phyloP scores from a whole-genome alignment of 2,888 invertebrate genomes.

The Papilio demoleus region DNA sequence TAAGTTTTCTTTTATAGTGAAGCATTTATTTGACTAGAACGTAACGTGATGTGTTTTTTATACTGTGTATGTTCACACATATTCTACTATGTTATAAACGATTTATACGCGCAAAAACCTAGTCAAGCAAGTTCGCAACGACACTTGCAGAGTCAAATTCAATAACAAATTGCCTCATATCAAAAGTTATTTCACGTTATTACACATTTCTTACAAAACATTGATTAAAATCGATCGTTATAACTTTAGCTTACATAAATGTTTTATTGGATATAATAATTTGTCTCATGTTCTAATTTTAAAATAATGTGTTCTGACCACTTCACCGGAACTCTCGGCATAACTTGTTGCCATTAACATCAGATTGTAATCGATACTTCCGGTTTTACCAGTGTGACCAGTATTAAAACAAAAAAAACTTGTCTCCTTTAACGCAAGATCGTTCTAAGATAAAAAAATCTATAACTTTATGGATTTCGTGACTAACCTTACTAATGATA shows the following conservation, averaged over 20 bases:
- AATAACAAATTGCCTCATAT: conserved; percentile 23
- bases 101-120: too few species aligned
- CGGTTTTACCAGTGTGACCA: conserved; percentile 1
- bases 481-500: neutral
- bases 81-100: too few species aligned
- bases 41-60: neutral
- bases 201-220: conserved; percentile 31
- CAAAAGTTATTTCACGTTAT: conserved; percentile 24
- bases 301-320: conserved; percentile 11
- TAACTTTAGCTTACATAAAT: conserved; percentile 29
- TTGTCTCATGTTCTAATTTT: conserved; percentile 35
- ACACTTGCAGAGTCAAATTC: neutral
- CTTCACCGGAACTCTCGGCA: conserved; percentile 13
- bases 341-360: conserved; percentile 21
- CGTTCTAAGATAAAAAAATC: neutral
- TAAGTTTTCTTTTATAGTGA: neutral
- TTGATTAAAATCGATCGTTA: conserved; percentile 31
- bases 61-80: too few species aligned
- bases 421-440: neutral
- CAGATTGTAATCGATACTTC: conserved; percentile 26
- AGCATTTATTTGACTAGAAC: neutral
- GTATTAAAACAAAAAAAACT: neutral
- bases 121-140: neutral
- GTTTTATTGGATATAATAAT: conserved; percentile 17
- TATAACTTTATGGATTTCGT: neutral